phyloP scores from a whole-genome alignment of 1,140 invertebrate species.

The Panulirus ornatus region DNA sequence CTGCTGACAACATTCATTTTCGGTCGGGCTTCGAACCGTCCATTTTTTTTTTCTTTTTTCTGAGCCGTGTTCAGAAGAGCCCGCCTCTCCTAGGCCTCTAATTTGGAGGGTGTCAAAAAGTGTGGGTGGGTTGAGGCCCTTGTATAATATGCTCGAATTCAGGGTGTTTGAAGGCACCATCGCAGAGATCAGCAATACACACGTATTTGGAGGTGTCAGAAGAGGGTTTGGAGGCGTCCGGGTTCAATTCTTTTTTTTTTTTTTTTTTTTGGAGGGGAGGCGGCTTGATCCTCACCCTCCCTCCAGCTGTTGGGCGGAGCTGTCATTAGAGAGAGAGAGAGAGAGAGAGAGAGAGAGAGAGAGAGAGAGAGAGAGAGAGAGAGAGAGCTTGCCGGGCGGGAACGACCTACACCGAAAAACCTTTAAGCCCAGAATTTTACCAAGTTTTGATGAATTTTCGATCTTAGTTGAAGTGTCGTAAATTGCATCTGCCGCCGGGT shows the following conservation, averaged over 20 bases:
- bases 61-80: not conserved
- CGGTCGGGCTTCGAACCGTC: no score
- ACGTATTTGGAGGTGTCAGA: constrained; percentile 26
- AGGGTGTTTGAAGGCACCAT: no score
- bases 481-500: constrained; percentile 50
- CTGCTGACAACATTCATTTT: constrained; percentile 15
- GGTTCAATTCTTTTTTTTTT: no score
- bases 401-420: not conserved
- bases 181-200: no score
- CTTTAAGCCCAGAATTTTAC: constrained; percentile 58
- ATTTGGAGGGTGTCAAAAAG: no score
- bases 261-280: constrained; percentile 20
- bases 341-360: not conserved
- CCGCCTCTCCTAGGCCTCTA: not conserved
- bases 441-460: constrained; percentile 61
- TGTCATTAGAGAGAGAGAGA: constrained; percentile 12
- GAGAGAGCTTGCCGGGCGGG: not conserved
- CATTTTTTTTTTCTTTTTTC: no score
- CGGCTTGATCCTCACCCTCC: no score
- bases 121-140: not conserved
- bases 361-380: not conserved
- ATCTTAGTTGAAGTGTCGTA: constrained; percentile 53
- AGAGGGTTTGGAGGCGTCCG: no score
- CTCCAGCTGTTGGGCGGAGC: constrained; percentile 17
- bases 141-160: no score